Evolutionary conservation across 2,113 vertebrate species (phyloP).

Genomic region (western clawed frog (Xenopus tropicalis)): UCB_Xtro_10.0 CM004448.2:99796501-99797000

Average conservation of each 20-base stretch:
- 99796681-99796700: neutral
- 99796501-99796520: no score
- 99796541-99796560: no score
- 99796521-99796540: no score
- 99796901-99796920: neutral
- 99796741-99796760: neutral
- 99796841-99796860: neutral
- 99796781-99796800: neutral
- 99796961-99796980: conserved; percentile 6
- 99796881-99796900: neutral
- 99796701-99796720: conserved; percentile 1
- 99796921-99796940: neutral
- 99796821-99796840: neutral
- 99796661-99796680: no score
- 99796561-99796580: no score
- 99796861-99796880: neutral
- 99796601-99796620: no score
- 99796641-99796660: no score
- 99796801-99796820: neutral
- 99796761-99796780: neutral
- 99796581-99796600: no score
- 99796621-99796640: no score
- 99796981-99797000: conserved; percentile 27
- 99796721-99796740: neutral
- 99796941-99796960: conserved; percentile 2